Base-by-base conservation (phyloP, 23 tunicate species). In the Trididemnum miniatum region DNA sequence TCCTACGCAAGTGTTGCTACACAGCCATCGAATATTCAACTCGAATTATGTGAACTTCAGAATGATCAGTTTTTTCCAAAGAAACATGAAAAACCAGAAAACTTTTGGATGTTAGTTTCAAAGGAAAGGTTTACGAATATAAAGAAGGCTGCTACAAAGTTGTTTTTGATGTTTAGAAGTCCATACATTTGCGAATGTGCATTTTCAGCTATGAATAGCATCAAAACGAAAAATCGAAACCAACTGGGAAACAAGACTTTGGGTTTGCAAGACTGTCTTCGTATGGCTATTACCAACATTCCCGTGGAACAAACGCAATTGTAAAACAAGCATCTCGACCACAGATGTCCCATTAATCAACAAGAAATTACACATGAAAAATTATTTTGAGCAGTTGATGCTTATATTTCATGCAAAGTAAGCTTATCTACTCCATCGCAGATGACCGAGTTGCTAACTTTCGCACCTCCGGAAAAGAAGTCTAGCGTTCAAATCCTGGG, bases 101-200 rank as follows among this genome's bases (percentile, higher is more conserved):
- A 40, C 59, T 74, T 74, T 74, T 74, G 80, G 59, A 74, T 37
- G 60, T 74, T 74, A 37, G 80, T 74, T 24, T 74, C 80, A 44
- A 71, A 74, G 62, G 60, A 74, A 25, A 74, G 80, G 59, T 40
- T 40, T 74, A 59, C 60, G 9, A 25, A 37, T 74, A 37, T 74
- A 44, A 74, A 74, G 35, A 44, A 74, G 20, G 60, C 60, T 74
- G 80, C 60, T 74, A 37, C 39, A 28, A 39, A 74, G 80, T 31
- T 74, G 60, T 74, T 24, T 60, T 74, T 30, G 80, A 39, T 74
- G 59, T 74, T 74, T 39, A 60, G 80, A 40, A 40, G 80, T 74
- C n/a, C n/a, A 74, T 31, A 29, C 39, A 74, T 39, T 74, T 74
- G 80, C 35, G 60, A 74, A 74, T 74, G 80, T 74, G 60, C 60